Evolutionary conservation across 2,113 vertebrate genomes (phyloP).

Genomic region (Riparia riparia): DNA sequence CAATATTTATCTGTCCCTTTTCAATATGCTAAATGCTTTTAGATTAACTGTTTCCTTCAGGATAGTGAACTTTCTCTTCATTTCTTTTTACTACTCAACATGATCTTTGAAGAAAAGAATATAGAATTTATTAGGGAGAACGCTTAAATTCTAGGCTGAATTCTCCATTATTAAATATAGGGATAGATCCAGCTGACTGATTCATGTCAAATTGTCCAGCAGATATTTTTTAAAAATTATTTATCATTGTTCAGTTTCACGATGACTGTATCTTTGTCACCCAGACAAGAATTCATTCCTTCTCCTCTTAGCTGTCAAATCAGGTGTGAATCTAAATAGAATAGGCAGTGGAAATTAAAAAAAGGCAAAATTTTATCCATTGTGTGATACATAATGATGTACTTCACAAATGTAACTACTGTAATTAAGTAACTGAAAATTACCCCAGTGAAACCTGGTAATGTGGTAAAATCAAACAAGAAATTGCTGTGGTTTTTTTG

Average conservation of each 20-base stretch:
- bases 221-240: not conserved
- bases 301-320: not conserved
- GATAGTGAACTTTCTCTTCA: not conserved
- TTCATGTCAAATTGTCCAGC: not conserved
- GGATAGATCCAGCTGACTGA: not conserved
- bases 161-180: not conserved
- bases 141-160: not conserved
- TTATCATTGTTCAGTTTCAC: not conserved
- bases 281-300: not conserved
- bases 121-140: not conserved
- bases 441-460: not conserved
- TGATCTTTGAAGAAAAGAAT: not conserved
- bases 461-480: not conserved
- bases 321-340: not conserved
- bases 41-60: not conserved
- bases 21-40: not conserved
- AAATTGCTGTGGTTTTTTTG: not conserved
- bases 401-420: not conserved
- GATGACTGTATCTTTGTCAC: accelerated
- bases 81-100: not conserved
- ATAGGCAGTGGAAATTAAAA: not conserved
- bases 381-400: not conserved
- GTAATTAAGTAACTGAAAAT: not conserved
- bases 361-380: not conserved
- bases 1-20: not conserved